phyloP scores from a whole-genome alignment of 2,113 vertebrate genomes.

The Halichoerus grypus region DNA sequence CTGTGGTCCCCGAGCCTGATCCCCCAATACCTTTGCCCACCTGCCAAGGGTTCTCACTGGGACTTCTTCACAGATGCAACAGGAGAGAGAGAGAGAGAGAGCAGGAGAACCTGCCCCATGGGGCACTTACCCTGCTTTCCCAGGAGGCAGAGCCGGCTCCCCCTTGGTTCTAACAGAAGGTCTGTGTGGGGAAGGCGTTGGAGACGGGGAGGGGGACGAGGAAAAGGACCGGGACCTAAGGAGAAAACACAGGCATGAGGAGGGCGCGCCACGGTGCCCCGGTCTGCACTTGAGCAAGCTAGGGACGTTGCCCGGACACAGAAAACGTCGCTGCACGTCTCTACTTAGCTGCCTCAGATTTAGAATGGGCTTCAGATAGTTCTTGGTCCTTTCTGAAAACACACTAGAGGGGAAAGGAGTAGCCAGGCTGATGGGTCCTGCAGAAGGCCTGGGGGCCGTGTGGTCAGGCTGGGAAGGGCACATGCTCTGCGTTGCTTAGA shows the following conservation, averaged over 20 bases:
- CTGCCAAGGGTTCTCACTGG: not conserved
- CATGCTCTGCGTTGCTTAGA: not conserved
- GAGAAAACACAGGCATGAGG: not conserved
- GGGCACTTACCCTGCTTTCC: conserved; percentile 90
- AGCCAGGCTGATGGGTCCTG: not conserved
- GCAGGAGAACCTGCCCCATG: not conserved
- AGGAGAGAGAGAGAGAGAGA: not conserved
- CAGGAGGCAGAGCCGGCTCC: conserved; percentile 87
- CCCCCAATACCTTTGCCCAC: not conserved
- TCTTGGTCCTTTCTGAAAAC: too few species aligned
- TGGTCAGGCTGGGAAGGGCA: too few species aligned
- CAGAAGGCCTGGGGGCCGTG: not conserved
- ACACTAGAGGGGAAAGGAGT: not conserved
- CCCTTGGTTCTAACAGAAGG: conserved; percentile 91
- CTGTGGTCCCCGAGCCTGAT: not conserved
- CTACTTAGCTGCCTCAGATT: not conserved
- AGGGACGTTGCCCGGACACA: fast-evolving
- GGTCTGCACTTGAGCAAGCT: not conserved
- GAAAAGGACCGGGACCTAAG: conserved; percentile 96
- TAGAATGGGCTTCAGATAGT: not conserved
- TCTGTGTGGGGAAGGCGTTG: conserved; percentile 92
- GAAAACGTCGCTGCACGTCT: too few species aligned
- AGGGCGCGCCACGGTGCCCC: fast-evolving
- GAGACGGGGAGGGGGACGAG: conserved; percentile 93
- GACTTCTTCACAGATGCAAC: not conserved